A percentile compares a stretch with the other conserved stretches of the same genome.
phyloP scores from a whole-genome alignment of 2,888 invertebrate genomes.

The Alentia gelatinosa region DNA sequence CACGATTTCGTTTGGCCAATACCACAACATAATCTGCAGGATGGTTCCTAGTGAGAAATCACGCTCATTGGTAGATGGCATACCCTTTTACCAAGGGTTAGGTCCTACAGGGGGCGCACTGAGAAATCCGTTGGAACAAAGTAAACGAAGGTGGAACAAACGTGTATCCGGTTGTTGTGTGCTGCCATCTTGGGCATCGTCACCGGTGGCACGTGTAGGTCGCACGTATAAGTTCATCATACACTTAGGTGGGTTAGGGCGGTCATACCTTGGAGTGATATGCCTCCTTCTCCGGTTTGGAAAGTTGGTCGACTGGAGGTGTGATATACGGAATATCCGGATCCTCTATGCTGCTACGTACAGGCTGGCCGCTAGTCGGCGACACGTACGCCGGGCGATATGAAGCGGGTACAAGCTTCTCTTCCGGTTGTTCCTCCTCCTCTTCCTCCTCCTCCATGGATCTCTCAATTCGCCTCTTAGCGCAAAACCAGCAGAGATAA shows the following conservation, averaged over 20 bases:
- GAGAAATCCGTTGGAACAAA: too few species aligned
- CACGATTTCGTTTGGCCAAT: too few species aligned
- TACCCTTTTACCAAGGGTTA: too few species aligned
- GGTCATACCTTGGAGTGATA: constrained; percentile 45
- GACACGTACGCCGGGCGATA: not conserved
- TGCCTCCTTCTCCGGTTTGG: not conserved
- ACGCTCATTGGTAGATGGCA: too few species aligned
- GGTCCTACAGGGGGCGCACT: too few species aligned
- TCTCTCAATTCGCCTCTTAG: not conserved
- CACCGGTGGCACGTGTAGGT: too few species aligned
- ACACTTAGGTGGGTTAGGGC: not conserved
- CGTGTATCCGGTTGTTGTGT: too few species aligned
- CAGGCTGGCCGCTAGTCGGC: not conserved
- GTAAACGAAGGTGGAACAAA: too few species aligned
- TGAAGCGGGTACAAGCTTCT: not conserved
- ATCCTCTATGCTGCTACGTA: constrained; percentile 54
- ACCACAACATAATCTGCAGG: too few species aligned
- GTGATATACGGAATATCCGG: constrained; percentile 61
- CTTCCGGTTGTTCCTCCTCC: not conserved
- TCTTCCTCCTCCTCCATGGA: constrained; percentile 51
- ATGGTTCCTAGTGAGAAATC: too few species aligned
- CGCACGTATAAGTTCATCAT: too few species aligned
- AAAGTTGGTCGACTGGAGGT: constrained; percentile 51
- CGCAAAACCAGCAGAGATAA: constrained; percentile 50
- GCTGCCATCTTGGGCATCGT: too few species aligned